A percentile compares a stretch with the other conserved stretches of the same genome.
Conservation (phyloP, 2,888 invertebrate species). For the Tetrapedia diversipes region DNA sequence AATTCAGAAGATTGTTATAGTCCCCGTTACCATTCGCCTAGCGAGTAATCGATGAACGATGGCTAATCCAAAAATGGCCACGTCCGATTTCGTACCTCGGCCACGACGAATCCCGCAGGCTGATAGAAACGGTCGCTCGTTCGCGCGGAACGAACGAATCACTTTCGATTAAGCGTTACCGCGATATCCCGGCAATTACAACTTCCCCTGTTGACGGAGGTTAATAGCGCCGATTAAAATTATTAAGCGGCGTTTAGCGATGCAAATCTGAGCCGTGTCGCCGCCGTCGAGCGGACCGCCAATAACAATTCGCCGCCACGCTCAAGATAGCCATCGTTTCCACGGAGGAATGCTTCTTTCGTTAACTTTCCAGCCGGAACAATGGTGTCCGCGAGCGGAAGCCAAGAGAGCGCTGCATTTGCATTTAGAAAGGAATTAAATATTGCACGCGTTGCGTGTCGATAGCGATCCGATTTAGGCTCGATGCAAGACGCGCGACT, state of each 20-base stretch:
- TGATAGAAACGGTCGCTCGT: constrained; percentile 45
- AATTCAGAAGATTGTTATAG: too few species aligned
- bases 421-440: not conserved
- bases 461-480: too few species aligned
- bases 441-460: not conserved
- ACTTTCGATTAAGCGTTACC: constrained; percentile 42
- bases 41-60: constrained; percentile 35
- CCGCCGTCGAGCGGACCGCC: not conserved
- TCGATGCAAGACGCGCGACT: too few species aligned
- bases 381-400: not conserved
- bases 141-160: constrained; percentile 36
- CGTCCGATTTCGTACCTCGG: constrained; percentile 34
- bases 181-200: constrained; percentile 9
- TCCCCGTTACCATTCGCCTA: constrained; percentile 21
- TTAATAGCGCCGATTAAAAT: constrained; percentile 22
- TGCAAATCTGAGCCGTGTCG: not conserved
- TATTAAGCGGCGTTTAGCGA: constrained; percentile 16
- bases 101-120: constrained; percentile 33
- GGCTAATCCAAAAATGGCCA: too few species aligned
- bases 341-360: not conserved
- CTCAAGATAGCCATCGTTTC: not conserved
- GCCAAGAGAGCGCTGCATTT: not conserved
- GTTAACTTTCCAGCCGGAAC: not conserved
- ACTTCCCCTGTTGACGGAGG: constrained; percentile 17
- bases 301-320: not conserved